Evolutionary conservation across 2,797 vertebrate genomes (phyloP).

Genomic region (Morelia viridis): DNA sequence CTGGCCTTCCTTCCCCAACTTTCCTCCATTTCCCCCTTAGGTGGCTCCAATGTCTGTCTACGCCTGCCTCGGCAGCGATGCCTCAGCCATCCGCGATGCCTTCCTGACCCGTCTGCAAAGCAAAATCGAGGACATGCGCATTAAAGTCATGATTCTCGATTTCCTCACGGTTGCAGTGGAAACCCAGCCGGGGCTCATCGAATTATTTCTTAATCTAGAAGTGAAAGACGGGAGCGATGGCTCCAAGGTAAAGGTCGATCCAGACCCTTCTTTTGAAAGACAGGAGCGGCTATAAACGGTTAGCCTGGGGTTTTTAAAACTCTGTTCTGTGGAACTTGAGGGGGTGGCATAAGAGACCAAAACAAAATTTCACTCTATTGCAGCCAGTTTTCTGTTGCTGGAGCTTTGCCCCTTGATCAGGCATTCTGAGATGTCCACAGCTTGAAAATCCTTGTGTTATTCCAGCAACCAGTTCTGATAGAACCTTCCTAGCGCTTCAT

Average conservation of each 20-base stretch:
- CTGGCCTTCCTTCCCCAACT: not conserved
- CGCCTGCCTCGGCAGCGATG: constrained; percentile 92
- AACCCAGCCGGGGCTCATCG: constrained; percentile 96
- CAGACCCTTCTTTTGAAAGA: not conserved
- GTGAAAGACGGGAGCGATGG: constrained; percentile 87
- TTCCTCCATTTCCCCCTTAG: constrained; percentile 63
- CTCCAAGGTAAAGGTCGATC: constrained; percentile 80
- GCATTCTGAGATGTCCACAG: no score
- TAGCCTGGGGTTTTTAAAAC: no score
- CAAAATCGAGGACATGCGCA: constrained; percentile 94
- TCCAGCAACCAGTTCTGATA: no score
- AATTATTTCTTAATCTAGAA: constrained; percentile 95
- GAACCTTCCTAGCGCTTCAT: not conserved
- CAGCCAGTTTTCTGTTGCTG: no score
- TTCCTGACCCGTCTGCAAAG: constrained; percentile 94
- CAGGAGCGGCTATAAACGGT: not conserved
- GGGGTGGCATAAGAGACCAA: no score
- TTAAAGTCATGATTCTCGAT: constrained; percentile 98
- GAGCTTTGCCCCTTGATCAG: no score
- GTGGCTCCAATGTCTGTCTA: constrained; percentile 98
- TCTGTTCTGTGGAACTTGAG: not conserved
- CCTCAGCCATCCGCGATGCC: constrained; percentile 91
- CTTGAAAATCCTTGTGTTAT: no score
- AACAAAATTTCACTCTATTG: not conserved
- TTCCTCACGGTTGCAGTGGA: constrained; percentile 97